Evolutionary conservation across 2,888 invertebrate genomes (phyloP), one percentile per base, ranked within the genome.

Genomic region (Myopa testacea): DNA sequence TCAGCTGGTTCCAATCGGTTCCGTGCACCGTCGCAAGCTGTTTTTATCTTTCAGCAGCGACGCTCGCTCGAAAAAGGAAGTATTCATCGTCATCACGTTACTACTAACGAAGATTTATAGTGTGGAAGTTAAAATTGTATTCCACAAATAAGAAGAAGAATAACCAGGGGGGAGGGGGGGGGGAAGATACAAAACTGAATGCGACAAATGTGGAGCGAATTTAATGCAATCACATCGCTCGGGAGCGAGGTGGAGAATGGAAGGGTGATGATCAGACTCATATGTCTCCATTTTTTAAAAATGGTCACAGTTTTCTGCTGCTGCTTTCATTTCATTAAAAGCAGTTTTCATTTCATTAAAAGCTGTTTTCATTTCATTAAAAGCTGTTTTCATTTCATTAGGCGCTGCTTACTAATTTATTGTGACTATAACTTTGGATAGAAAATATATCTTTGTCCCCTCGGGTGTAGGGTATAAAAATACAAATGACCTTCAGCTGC

Each of bases 1-100:
- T 72, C 62, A 72, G 82, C 70, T 82, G 83, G 85, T 86, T 86
- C 87, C 86, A 87, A 85, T 82, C 86, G 84, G 85, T 86, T 85
- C 86, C 87, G 84, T 84, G 86, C 84, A 87, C 85, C 82, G 45
- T 45, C 45, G 80, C 16, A 37, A 75, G 68, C 68, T 75, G 55
- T 52, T 75, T 68, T 75, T 75, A 75, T 67, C 68, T 68, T 75
- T 75, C 65, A 52, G 67, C 72, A 60, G n/a, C 63, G 62, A 62
- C 62, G 10, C 1, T 74, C 63, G 50, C 73, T 26, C 26, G n/a
- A 34, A 74, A 63, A 72, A 72, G 60, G 73, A 63, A 74, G 52
- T 40, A 10, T 45, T 45, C 45, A 45, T 45, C 45, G 45, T 45
- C 45, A 45, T 45, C 45, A 45, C 71, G 58, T 45, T 16, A 38